Percentiles rank a stretch among this genome's conserved stretches.
These are phyloP conservation scores for Dicyrtoma fusca DNA, from an alignment of 2,888 invertebrate genomes.

Conservation along the genomic window DNA sequence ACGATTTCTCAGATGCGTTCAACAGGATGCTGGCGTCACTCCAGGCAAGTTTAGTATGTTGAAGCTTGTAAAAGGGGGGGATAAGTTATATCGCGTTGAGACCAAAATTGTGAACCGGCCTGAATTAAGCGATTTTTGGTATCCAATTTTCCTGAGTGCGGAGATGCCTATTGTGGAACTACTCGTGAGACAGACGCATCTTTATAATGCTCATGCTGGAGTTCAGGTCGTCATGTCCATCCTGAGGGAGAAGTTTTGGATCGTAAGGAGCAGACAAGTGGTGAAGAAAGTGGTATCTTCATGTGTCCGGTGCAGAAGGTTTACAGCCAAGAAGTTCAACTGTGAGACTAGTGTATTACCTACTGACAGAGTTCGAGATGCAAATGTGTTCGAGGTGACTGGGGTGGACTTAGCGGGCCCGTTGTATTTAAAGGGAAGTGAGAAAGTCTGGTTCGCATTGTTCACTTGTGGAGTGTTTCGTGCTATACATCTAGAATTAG, in stretches of 20 bases:
- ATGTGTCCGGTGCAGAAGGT: neutral
- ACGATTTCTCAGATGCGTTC: neutral
- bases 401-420: conserved; percentile 60
- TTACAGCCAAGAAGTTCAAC: neutral
- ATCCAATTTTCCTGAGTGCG: neutral
- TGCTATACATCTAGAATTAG: conserved; percentile 59
- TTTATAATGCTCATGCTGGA: neutral
- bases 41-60: neutral
- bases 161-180: neutral
- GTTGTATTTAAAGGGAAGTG: conserved; percentile 53
- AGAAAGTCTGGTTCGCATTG: conserved; percentile 58
- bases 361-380: conserved; percentile 56
- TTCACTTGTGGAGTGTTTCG: conserved; percentile 60
- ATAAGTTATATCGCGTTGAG: neutral
- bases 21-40: neutral
- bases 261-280: neutral
- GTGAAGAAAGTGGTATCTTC: neutral
- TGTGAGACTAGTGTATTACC: conserved; percentile 52
- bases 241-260: neutral
- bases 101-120: neutral
- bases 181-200: neutral
- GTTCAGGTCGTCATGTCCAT: neutral
- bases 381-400: conserved; percentile 56
- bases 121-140: neutral
- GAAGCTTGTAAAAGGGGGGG: neutral